Evolutionary conservation across 1,140 invertebrate species (phyloP).

Genomic region (Holcopasites calliopsidis): DNA sequence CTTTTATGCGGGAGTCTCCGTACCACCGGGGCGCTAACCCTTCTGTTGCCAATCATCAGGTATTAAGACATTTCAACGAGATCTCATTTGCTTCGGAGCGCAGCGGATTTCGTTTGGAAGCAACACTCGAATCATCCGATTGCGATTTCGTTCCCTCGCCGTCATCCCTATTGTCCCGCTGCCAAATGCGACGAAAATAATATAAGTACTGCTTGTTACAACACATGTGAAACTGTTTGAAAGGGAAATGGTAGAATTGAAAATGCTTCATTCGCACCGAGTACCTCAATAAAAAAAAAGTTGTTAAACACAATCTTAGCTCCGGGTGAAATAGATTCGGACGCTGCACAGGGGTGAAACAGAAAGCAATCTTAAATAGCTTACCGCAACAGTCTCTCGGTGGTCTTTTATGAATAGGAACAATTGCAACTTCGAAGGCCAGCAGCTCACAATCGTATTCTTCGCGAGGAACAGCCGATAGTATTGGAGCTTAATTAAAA

Average conservation of each 20-base stretch:
- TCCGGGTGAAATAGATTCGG: too few species aligned
- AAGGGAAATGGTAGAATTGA: too few species aligned
- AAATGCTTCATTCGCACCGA: too few species aligned
- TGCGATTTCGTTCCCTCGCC: neutral
- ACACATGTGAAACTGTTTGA: too few species aligned
- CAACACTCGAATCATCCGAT: neutral
- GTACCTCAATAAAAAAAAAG: too few species aligned
- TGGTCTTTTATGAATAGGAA: slow-evolving; percentile 31
- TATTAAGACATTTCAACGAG: slow-evolving; percentile 1
- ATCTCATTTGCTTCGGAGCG: neutral
- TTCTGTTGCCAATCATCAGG: slow-evolving; percentile 44
- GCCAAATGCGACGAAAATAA: too few species aligned
- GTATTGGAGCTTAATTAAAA: slow-evolving; percentile 61
- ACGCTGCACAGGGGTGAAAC: neutral
- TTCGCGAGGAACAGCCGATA: slow-evolving; percentile 28
- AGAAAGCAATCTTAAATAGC: neutral
- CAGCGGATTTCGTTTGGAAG: slow-evolving; percentile 48
- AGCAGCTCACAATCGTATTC: slow-evolving; percentile 52
- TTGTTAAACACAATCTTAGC: too few species aligned
- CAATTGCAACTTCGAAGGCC: slow-evolving; percentile 30
- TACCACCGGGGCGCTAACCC: slow-evolving; percentile 34
- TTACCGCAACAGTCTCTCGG: neutral
- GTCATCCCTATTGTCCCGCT: too few species aligned
- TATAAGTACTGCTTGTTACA: too few species aligned
- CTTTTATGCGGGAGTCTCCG: slow-evolving; percentile 55